These are phyloP conservation scores for Platyscapa corneri DNA, from an alignment of 1,140 invertebrate species.

Conservation along the genomic window DNA sequence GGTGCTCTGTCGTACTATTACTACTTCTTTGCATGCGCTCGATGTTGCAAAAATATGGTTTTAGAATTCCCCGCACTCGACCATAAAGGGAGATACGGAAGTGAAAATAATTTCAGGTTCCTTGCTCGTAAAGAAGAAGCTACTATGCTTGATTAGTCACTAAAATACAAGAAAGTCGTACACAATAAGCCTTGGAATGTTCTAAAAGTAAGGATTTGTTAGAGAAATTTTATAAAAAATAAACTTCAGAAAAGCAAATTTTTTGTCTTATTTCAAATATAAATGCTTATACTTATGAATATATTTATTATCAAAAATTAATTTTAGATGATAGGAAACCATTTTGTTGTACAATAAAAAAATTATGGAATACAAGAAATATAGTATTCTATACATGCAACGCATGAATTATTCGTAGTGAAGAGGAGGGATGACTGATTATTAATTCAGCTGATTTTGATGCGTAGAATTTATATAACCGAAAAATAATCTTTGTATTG, in stretches of 20 bases:
- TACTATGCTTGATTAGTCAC: constrained; percentile 35
- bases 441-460: constrained; percentile 15
- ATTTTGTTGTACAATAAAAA: background rate
- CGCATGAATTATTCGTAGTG: background rate
- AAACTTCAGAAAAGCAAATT: background rate
- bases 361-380: background rate
- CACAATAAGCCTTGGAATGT: constrained; percentile 5
- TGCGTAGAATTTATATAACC: background rate
- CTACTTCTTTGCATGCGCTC: background rate
- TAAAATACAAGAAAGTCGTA: background rate
- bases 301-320: background rate
- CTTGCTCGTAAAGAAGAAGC: background rate
- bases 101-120: background rate
- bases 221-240: background rate
- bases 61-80: background rate
- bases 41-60: background rate
- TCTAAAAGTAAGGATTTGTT: background rate
- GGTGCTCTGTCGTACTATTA: background rate
- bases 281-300: background rate
- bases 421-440: too few species aligned
- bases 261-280: background rate
- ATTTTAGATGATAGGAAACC: background rate
- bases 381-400: background rate
- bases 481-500: too few species aligned
- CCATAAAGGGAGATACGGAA: too few species aligned